phyloP scores from a whole-genome alignment of 2,888 invertebrate genomes.

The Dasysyrphus tricinctus region DNA sequence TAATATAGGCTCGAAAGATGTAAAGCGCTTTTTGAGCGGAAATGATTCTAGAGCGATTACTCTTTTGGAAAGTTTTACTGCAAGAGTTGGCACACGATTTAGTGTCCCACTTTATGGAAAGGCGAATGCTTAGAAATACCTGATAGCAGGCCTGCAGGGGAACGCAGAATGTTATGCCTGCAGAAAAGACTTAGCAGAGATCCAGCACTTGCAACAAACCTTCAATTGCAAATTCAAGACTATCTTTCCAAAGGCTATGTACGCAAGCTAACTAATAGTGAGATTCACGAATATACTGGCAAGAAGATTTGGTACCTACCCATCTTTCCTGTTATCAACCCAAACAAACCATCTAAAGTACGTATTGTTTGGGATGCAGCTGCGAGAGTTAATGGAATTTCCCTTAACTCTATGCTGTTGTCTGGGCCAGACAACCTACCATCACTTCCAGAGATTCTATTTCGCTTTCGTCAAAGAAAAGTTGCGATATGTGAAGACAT shows the following conservation, averaged over 20 bases:
- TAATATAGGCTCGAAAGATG: neutral
- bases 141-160: conserved; percentile 3
- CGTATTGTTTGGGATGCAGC: conserved; percentile 80
- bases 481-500: conserved; percentile 38
- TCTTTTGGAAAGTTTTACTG: neutral
- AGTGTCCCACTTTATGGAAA: conserved; percentile 22
- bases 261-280: conserved; percentile 49
- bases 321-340: conserved; percentile 76
- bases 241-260: conserved; percentile 71
- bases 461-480: conserved; percentile 23
- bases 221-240: conserved; percentile 49
- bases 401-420: conserved; percentile 78
- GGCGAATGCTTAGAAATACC: conserved; percentile 2
- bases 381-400: conserved; percentile 76
- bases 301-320: conserved; percentile 76
- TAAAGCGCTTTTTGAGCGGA: neutral
- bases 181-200: conserved; percentile 30
- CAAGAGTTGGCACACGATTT: neutral
- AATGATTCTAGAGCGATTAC: neutral
- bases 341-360: conserved; percentile 77
- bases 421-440: conserved; percentile 78
- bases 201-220: conserved; percentile 44
- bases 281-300: conserved; percentile 24
- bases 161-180: conserved; percentile 3
- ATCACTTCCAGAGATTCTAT: conserved; percentile 16